Base-by-base conservation (phyloP, 2,888 invertebrate species). In the Diarsia rubi region DNA sequence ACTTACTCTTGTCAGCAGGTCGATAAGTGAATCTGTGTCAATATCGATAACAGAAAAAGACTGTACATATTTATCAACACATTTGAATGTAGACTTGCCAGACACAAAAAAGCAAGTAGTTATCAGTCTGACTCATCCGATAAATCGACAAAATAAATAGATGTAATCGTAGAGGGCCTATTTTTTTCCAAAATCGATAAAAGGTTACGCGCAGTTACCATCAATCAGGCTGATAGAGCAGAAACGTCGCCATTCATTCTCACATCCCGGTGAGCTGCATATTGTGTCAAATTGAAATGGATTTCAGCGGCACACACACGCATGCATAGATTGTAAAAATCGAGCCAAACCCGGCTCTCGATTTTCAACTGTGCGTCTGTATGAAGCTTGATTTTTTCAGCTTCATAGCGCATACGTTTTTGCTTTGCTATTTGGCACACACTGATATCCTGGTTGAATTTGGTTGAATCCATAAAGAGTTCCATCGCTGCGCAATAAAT, bases 361-460 rank as follows among this genome's bases (percentile, higher is more conserved):
- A 76, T 80, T 82, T 86, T 67, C 47, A 73, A 73, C 68, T 44
- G 42, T 49, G 65, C 45, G 62, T 66, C 64, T 70, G 70, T 69
- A 70, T 79, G 75, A 73, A 66, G 59, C 66, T 71, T 60, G 60
- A 72, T 59, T 70, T 76, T 73, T 82, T 69, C 57, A 37, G 0
- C 65, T 73, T 69, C 66, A 77, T 77, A 64, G 70, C 64, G 66
- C 73, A 64, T 52, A 68, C 44, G 27, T 67, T 82, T 75, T 76
- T 69, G 69, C 74, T 79, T 78, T 78, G 76, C 81, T 86, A 79
- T 79, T 87, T 82, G 82, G 71, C 84, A 78, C 73, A 57, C 69
- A 59, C 49, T 76, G 64, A 80, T 82, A 74, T 72, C 60, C 66
- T 79, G 75, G 83, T 77, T 75, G 84, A 77, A 81, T 81, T 75